Percentiles rank a stretch among this genome's conserved stretches.
Conservation (phyloP, 2,888 invertebrate species). For the Shargacucullia verbasci region DNA sequence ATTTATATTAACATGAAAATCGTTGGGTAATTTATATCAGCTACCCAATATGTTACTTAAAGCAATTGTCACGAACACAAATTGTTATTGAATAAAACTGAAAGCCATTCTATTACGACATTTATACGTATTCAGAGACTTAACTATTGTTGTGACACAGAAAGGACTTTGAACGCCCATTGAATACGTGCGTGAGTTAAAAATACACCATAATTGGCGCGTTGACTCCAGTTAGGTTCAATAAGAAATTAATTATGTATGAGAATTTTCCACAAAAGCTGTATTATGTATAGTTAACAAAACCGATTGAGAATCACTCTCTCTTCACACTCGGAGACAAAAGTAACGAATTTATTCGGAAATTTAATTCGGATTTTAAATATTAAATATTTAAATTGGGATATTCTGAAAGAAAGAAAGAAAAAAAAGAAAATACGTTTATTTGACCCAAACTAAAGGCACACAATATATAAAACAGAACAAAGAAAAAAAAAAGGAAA, state of each 20-base stretch:
- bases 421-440: too few relatives aligned
- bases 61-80: constrained; percentile 14
- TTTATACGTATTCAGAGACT: constrained; percentile 10
- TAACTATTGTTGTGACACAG: constrained; percentile 30
- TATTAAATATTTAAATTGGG: not conserved
- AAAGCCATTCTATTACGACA: constrained; percentile 22
- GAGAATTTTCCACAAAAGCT: constrained; percentile 15
- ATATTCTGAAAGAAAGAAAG: too few relatives aligned
- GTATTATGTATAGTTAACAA: constrained; percentile 6
- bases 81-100: constrained; percentile 7
- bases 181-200: constrained; percentile 28
- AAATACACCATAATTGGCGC: constrained; percentile 25
- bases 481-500: too few relatives aligned
- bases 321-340: not conserved
- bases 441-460: too few relatives aligned
- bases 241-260: constrained; percentile 22
- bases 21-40: constrained; percentile 10
- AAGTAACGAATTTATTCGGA: constrained; percentile 1
- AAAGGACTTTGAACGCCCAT: constrained; percentile 23
- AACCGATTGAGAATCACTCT: constrained; percentile 7
- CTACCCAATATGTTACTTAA: not conserved
- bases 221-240: constrained; percentile 16
- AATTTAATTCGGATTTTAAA: constrained; percentile 4
- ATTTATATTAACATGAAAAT: too few relatives aligned
- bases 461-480: too few relatives aligned